Base-by-base conservation (phyloP, 2,113 vertebrate genomes). In the Microtus ochrogaster region DNA sequence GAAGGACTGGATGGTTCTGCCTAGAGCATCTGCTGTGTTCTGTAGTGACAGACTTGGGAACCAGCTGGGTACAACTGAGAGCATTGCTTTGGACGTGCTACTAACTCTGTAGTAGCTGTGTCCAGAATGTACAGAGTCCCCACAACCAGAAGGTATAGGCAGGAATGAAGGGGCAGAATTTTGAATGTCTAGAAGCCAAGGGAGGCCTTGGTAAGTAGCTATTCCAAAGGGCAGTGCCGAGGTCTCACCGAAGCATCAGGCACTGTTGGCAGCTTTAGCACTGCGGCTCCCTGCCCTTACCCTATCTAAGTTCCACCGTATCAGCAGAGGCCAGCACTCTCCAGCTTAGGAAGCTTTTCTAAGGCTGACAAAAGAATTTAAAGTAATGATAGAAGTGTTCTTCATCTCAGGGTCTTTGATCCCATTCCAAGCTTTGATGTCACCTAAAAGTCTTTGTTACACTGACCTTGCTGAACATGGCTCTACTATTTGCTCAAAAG, bases 341-440 rank as follows among this genome's bases (percentile, higher is more conserved):
- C 83, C 81, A 78, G 89, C 17, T 5, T 58, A n/a, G 82, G 49
- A 73, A 68, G 52, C 77, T 73, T 74, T 94, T 49, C 61, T 24
- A 68, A 82, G 72, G 66, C 88, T 82, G 30, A 92, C 66, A 86
- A 94, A 83, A 86, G 70, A 82, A 26, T 82, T 82, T 39, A 47
- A 94, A 92, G 70, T 87, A 73, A 39, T 66, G 89, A 61, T 88
- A 91, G 78, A 94, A 85, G 66, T 44, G 11, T 19, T 74, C 68
- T 94, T 93, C 77, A 73, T 68, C 89, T 94, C 47, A 5, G 49
- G n/a, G 30, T 47, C 72, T 94, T 85, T 94, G 88, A 78, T 87
- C 70, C 39, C 79, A 76, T 44, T 76, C 61, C 58, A 84, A 84
- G 87, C 78, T 96, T 94, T 96, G 58, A 77, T 94, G 88, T 90